Percentiles rank a stretch among this genome's conserved stretches.
Evolutionary conservation across 1,140 invertebrate genomes (phyloP).

Genomic region (Triops cancriformis): DNA sequence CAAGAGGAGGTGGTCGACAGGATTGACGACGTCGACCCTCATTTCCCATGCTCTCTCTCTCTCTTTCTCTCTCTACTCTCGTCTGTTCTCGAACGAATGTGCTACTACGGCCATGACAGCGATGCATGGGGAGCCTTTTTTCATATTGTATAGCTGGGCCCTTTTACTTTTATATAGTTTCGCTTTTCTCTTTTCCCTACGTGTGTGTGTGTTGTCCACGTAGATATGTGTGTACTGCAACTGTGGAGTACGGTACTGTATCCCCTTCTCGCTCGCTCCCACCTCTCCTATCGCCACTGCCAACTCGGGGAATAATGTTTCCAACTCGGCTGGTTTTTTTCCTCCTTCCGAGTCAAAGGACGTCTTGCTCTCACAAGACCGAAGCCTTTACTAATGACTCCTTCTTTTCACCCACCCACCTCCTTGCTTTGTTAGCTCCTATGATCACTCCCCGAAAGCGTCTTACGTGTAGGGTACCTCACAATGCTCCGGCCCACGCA

Average conservation of each 20-base stretch:
- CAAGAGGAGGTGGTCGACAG: neutral
- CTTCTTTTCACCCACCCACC: neutral
- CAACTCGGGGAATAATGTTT: neutral
- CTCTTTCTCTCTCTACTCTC: neutral
- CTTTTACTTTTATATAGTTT: neutral
- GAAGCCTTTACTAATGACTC: neutral
- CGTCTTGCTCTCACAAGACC: neutral
- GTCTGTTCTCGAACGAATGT: neutral
- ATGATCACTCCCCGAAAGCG: neutral
- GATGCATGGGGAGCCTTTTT: neutral
- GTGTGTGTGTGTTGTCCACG: neutral
- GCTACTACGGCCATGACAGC: neutral
- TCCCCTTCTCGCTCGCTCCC: neutral
- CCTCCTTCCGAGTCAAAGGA: neutral
- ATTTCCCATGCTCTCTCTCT: conserved; percentile 9
- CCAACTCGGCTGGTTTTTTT: neutral
- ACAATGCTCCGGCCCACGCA: too few relatives aligned
- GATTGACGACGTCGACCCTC: conserved; percentile 12
- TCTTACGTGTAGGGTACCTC: too few relatives aligned
- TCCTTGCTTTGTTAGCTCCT: neutral
- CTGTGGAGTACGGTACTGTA: too few relatives aligned
- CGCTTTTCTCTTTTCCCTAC: neutral
- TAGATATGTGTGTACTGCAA: neutral
- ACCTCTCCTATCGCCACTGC: neutral
- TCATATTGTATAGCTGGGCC: neutral